These are phyloP conservation scores for Habrosyne pyritoides DNA, from an alignment of 2,888 invertebrate genomes.

Conservation along the genomic window DNA sequence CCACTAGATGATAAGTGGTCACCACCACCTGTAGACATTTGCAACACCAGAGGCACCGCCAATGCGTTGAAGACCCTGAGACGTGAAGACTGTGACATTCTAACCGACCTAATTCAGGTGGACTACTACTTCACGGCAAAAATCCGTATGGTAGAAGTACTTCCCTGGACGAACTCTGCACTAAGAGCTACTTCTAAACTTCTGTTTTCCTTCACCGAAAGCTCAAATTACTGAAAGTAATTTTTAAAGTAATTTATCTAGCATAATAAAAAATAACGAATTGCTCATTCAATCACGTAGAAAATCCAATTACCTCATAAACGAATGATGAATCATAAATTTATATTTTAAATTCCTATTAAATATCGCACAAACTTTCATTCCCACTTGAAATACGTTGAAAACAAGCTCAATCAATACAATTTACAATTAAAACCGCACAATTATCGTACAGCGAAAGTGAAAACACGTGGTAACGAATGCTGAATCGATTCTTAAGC, in stretches of 20 bases:
- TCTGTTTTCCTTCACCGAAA: too few relatives aligned
- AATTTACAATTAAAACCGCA: constrained; percentile 30
- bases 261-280: neutral
- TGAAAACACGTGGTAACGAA: constrained; percentile 38
- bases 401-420: constrained; percentile 30
- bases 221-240: too few relatives aligned
- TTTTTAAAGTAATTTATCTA: neutral
- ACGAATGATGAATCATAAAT: neutral
- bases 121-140: too few relatives aligned
- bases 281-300: neutral
- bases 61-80: too few relatives aligned
- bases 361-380: constrained; percentile 1
- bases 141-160: too few relatives aligned
- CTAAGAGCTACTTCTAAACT: too few relatives aligned
- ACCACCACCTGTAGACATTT: too few relatives aligned
- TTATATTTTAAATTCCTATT: neutral
- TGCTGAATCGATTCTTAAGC: constrained; percentile 40
- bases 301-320: neutral
- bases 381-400: neutral
- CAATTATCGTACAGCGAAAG: constrained; percentile 47
- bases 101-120: too few relatives aligned
- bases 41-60: too few relatives aligned
- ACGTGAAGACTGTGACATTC: too few relatives aligned
- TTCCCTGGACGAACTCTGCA: too few relatives aligned
- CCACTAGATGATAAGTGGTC: too few relatives aligned